phyloP scores from a whole-genome alignment of 1,140 invertebrate species.

The Leptinotarsa undecemlineata region DNA sequence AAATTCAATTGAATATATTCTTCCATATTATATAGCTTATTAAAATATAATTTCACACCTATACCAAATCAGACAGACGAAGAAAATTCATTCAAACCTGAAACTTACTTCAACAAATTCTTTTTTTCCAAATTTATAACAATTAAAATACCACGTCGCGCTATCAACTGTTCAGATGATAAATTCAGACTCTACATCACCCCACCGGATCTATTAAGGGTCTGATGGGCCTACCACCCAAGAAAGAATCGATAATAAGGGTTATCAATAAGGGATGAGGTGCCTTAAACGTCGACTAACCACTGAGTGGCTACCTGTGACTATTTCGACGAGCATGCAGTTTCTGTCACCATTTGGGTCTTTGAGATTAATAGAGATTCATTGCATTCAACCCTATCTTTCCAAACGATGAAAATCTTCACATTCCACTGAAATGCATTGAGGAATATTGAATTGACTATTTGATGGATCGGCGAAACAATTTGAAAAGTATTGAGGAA shows the following conservation, averaged over 20 bases:
- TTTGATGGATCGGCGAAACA: no score
- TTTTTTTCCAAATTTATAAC: background rate
- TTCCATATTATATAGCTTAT: no score
- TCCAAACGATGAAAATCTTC: no score
- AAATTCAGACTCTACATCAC: background rate
- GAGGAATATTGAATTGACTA: no score
- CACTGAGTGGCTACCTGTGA: background rate
- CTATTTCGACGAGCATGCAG: background rate
- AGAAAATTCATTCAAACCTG: no score
- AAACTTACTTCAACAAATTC: no score
- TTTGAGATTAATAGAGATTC: background rate
- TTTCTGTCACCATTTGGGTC: background rate
- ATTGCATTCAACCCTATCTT: no score
- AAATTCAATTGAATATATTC: no score
- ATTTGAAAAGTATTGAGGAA: no score
- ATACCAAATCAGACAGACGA: no score
- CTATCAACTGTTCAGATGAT: background rate
- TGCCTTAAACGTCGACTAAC: background rate
- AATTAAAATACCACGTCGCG: constrained; percentile 6
- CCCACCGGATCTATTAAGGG: background rate
- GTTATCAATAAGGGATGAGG: constrained; percentile 3
- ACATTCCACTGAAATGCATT: no score
- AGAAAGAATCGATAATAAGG: constrained; percentile 1
- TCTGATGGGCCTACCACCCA: background rate
- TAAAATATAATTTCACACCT: no score